These are phyloP conservation scores for Amblyraja radiata DNA, from an alignment of 2,797 vertebrate genomes.

Conservation along the genomic window DNA sequence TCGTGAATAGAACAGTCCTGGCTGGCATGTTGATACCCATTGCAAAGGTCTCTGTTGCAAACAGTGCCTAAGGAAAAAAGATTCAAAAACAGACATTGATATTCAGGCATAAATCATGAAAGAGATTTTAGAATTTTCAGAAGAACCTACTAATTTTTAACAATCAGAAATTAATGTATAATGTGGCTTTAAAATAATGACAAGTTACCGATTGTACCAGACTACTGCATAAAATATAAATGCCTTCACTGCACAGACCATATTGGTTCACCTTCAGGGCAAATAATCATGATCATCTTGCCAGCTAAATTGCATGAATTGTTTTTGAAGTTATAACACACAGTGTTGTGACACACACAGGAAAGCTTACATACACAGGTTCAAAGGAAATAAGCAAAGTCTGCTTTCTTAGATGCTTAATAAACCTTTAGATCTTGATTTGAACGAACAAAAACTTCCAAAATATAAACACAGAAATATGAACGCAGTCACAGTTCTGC, in stretches of 20 bases:
- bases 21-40: conserved; percentile 99
- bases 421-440: neutral
- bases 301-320: neutral
- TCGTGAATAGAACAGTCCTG: conserved; percentile 93
- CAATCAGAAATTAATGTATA: neutral
- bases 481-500: no score
- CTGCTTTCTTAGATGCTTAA: neutral
- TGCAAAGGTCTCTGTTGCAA: conserved; percentile 94
- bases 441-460: neutral
- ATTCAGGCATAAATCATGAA: neutral
- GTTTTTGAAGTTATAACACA: neutral
- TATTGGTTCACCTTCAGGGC: neutral
- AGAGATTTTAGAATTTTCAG: neutral
- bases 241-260: neutral
- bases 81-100: conserved; percentile 8
- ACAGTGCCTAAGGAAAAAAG: conserved; percentile 71
- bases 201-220: neutral
- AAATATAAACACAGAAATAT: neutral
- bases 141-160: neutral
- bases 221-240: neutral
- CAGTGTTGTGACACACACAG: neutral
- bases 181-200: neutral
- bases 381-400: neutral
- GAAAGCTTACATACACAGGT: neutral
- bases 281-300: neutral